Conservation (phyloP, 2,113 vertebrate species). For the Grus americana region DNA sequence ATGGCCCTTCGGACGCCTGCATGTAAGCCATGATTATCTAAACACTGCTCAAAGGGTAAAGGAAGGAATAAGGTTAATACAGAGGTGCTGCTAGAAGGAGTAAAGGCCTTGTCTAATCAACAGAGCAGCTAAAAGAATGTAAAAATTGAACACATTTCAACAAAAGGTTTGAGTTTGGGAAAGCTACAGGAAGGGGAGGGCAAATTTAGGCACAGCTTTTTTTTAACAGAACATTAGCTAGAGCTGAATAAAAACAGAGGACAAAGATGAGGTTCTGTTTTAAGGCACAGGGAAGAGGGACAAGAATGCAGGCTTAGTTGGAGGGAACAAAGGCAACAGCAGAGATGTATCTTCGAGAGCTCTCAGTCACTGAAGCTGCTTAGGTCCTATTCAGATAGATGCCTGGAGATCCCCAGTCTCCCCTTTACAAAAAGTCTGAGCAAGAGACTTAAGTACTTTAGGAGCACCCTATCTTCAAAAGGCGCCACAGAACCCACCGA, state of each 20-base stretch:
- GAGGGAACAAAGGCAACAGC: background rate
- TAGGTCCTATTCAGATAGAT: background rate
- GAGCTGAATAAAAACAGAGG: background rate
- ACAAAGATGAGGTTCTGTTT: background rate
- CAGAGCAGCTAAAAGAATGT: background rate
- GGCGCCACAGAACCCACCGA: accelerated
- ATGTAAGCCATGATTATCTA: background rate
- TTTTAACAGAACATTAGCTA: background rate
- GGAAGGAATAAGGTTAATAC: background rate
- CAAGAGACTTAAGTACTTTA: background rate
- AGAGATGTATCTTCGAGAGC: background rate
- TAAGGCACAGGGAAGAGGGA: background rate
- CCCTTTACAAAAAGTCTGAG: background rate
- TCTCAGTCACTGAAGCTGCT: background rate
- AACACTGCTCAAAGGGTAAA: background rate
- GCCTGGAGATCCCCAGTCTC: no score
- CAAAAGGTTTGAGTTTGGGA: background rate
- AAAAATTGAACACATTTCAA: background rate
- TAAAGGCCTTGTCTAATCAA: background rate
- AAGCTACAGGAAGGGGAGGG: background rate
- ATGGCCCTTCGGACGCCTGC: background rate
- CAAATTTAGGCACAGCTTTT: background rate
- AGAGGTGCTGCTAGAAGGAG: background rate
- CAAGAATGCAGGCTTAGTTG: accelerated
- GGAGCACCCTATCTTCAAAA: background rate